Evolutionary conservation across 2,113 vertebrate species (phyloP), one percentile per base, ranked within the genome.

Genomic region (Marmota monax): DNA sequence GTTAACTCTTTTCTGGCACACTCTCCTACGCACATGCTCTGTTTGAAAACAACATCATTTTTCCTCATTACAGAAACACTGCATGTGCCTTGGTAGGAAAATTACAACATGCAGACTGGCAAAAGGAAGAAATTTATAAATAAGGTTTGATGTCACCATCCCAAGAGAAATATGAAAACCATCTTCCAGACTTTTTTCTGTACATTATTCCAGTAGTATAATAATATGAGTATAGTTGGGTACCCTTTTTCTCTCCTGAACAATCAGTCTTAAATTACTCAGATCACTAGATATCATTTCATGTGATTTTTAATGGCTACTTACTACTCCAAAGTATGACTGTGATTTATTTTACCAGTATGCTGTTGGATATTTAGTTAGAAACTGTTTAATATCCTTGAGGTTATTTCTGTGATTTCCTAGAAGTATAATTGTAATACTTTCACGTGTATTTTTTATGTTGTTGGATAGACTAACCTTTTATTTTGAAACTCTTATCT

Each of bases 161-260:
- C 29, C 80, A 39, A 92, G 20, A 94, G 45, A 89, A 92, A 84
- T 84, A 83, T 67, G 37, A 72, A 83, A 94, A 37, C 34, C 32
- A 89, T 13, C 58, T 92, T 90, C 22, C 51, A 56, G 34, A 39
- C 34, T 25, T 70, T 70, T 87, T 37, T 65, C 27, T 94, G 32
- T 67, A 70, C 1, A 32, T 13, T 32, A 67, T 88, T 83, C 42
- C 78, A 86, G 17, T 89, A 67, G n/a, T 73, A 37, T 58, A 85
- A 51, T 87, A 72, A 48, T 85, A 88, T 5, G 53, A 84, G n/a
- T 61, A n/a, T 27, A 17, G 32, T 70, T 82, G 45, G 39, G 45
- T 72, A 61, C 48, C 23, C 90, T 80, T 85, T 72, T 25, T 34
- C 69, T 14, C 9, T 65, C 23, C 34, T 78, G 29, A 84, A 84